Evolutionary conservation across 2,113 vertebrate species (phyloP), one percentile per base, ranked within the genome.

Genomic region (Pelobates fuscus): DNA sequence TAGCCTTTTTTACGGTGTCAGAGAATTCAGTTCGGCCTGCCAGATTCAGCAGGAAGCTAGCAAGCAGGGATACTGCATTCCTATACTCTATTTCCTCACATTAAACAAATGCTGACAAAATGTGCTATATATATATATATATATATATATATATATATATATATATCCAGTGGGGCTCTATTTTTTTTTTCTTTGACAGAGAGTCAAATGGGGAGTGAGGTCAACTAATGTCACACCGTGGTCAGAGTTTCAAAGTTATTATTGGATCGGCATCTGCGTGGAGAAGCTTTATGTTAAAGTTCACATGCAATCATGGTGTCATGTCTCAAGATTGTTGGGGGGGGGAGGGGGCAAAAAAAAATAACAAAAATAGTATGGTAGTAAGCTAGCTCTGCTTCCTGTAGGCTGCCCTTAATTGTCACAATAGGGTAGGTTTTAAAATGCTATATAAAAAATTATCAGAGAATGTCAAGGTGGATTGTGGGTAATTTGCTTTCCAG

Each of bases 1-100:
- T 82, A 80, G 78, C 85, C 75, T 84, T 84, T 84, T 84, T 86
- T 27, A 24, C 81, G 72, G 66, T 81, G 81, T 80, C 61, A 30
- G 78, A 78, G 85, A 88, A 85, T 78, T 71, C 81, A 84, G 78
- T 83, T 81, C 54, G 83, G 29, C 15, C 65, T 44, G 67, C 84
- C 69, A 63, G 84, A 77, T 68, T 81, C 77, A 21, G 67, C 44
- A 46, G 86, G 77, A 90, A 92, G 89, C 91, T 86, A 12, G 87
- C 83, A 59, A 80, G 79, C 79, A 69, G 87, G 88, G 86, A 83
- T 88, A 82, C 79, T 59, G 77, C 23, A 76, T 73, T 81, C 81
- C 82, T 83, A 70, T 46, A 77, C 5, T 20, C 80, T 1, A 2
- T 67, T 84, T 87, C 78, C 80, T 81, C 32, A 71, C 26, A 70